Conservation (phyloP, 2,888 invertebrate species). For the Dryococelus australis region DNA sequence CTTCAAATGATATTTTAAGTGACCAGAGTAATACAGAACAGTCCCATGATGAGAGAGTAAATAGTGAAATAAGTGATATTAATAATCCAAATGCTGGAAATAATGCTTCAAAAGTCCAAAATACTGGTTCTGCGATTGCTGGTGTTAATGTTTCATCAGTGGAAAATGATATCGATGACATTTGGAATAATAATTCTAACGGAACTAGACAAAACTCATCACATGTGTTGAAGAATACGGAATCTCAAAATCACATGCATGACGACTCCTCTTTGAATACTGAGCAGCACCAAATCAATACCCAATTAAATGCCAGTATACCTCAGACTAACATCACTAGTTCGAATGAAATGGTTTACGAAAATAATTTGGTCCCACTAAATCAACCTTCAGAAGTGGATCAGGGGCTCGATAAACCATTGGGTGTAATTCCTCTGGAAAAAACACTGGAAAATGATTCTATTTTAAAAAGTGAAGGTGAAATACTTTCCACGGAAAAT, state of each 20-base stretch:
- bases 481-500: neutral
- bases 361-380: neutral
- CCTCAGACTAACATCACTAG: neutral
- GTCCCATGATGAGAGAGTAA: neutral
- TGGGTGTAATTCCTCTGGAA: conserved; percentile 6
- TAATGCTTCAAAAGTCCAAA: neutral
- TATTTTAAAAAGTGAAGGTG: neutral
- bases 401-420: conserved; percentile 17
- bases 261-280: neutral
- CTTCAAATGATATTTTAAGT: conserved; percentile 17
- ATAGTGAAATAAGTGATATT: neutral
- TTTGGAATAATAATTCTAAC: neutral
- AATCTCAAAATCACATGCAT: neutral
- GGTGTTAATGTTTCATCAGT: neutral
- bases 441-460: neutral
- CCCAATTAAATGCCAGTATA: neutral
- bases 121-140: neutral
- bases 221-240: neutral
- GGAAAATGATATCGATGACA: conserved; percentile 1
- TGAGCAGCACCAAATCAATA: neutral
- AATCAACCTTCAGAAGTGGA: neutral
- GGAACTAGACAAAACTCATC: neutral
- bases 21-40: neutral
- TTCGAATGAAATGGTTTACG: neutral
- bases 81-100: neutral